A percentile compares a stretch with the other conserved stretches of the same genome.
These are phyloP conservation scores for Ceratina australensis DNA, from an alignment of 1,140 invertebrate genomes.

Conservation along the genomic window DNA sequence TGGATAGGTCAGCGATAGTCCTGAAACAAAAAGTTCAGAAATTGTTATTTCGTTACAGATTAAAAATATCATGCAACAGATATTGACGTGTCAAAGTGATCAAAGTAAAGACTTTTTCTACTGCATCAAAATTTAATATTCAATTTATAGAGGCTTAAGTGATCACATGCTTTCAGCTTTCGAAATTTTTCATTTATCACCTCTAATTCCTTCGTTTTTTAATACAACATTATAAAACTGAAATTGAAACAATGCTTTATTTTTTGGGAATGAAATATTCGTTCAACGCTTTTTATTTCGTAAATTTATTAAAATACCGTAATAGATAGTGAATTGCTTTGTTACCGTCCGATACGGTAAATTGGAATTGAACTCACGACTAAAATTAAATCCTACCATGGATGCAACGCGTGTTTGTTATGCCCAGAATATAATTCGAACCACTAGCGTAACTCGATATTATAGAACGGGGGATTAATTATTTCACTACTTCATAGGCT, in stretches of 20 bases:
- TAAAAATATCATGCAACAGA: no score
- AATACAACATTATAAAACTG: no score
- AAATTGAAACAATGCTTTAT: no score
- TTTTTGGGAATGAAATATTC: no score
- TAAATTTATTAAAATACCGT: not conserved
- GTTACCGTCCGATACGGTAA: not conserved
- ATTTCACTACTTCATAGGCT: not conserved
- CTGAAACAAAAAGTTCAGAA: constrained; percentile 62
- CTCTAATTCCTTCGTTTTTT: no score
- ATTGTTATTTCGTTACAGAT: not conserved
- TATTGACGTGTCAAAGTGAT: no score
- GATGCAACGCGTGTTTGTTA: not conserved
- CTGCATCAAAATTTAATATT: no score
- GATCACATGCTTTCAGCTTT: no score
- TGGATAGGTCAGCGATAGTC: constrained; percentile 66
- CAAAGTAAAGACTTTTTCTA: no score
- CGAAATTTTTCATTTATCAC: no score
- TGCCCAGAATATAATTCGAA: not conserved
- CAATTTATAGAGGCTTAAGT: no score
- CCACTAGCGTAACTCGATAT: constrained; percentile 2
- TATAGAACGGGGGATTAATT: not conserved
- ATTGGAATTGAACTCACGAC: not conserved
- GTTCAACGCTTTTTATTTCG: no score
- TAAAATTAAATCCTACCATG: constrained; percentile 4
- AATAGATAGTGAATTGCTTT: not conserved